Evolutionary conservation across 2,797 vertebrate genomes (phyloP).

Genomic region (Mustela erminea): DNA sequence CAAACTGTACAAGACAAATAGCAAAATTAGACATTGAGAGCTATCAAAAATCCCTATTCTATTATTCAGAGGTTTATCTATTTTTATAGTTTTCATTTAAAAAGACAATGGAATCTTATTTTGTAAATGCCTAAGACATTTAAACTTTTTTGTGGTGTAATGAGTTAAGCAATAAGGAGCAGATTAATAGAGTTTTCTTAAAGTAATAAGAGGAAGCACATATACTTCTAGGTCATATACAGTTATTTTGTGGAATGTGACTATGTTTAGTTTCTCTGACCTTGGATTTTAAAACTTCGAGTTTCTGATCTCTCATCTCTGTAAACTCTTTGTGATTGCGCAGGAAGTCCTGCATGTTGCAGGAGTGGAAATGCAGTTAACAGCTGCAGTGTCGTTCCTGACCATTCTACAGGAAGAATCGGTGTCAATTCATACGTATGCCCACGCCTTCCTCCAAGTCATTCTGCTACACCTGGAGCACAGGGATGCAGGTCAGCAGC

Average conservation of each 20-base stretch:
- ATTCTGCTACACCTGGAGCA: conserved; percentile 96
- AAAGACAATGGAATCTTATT: conserved; percentile 48
- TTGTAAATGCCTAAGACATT: neutral
- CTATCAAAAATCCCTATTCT: neutral
- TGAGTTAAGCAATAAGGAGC: conserved; percentile 19
- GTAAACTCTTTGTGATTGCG: conserved; percentile 79
- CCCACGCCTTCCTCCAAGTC: conserved; percentile 96
- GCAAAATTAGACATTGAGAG: conserved; percentile 1
- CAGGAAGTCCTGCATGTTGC: conserved; percentile 95
- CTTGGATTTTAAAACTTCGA: neutral
- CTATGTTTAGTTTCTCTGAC: neutral
- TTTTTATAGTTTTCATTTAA: conserved; percentile 11
- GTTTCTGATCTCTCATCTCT: conserved; percentile 59
- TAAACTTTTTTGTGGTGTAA: neutral
- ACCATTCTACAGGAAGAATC: conserved; percentile 96
- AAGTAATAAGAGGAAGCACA: conserved; percentile 54
- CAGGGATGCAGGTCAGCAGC: conserved; percentile 93
- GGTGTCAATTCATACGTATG: conserved; percentile 94
- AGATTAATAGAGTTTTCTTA: conserved; percentile 9
- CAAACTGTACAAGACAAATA: neutral
- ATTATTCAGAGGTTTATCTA: conserved; percentile 28
- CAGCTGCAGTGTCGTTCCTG: conserved; percentile 94
- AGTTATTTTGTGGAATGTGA: neutral
- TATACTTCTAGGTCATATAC: neutral
- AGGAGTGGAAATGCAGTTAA: conserved; percentile 95